These are phyloP conservation scores for Phyllostomus discolor DNA, from an alignment of 2,113 vertebrate species.

Conservation along the genomic window DNA sequence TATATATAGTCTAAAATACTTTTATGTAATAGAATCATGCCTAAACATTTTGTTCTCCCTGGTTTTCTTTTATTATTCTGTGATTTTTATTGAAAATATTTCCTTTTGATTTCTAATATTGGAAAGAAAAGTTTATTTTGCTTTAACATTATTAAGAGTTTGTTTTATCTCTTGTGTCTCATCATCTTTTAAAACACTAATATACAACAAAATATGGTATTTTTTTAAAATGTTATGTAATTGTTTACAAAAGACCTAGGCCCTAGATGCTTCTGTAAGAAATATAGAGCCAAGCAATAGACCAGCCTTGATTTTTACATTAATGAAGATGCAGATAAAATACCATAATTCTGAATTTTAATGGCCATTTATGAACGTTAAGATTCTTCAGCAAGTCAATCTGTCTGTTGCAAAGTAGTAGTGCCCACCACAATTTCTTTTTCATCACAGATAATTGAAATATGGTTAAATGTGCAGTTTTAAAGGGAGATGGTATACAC, in stretches of 20 bases:
- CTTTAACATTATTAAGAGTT: background rate
- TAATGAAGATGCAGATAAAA: background rate
- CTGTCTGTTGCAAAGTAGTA: slow-evolving; percentile 40
- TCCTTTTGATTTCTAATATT: background rate
- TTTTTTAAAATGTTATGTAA: background rate
- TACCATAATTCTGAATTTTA: background rate
- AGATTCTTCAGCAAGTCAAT: slow-evolving; percentile 30
- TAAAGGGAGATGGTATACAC: slow-evolving; percentile 17
- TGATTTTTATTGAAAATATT: background rate
- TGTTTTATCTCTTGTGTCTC: background rate
- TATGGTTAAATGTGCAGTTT: background rate
- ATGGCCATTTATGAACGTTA: background rate
- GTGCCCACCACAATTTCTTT: background rate
- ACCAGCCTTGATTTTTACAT: background rate
- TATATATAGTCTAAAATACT: background rate
- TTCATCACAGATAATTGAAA: background rate
- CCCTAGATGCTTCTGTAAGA: background rate
- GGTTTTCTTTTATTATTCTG: slow-evolving; percentile 1
- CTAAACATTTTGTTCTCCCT: background rate
- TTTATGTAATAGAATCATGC: slow-evolving; percentile 1
- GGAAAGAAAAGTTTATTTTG: slow-evolving; percentile 6
- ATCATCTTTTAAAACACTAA: background rate
- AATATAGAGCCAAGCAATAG: background rate
- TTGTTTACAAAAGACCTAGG: background rate
- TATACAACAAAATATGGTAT: background rate